Conservation (phyloP, 1,140 invertebrate species). For the Mizuhopecten yessoensis region DNA sequence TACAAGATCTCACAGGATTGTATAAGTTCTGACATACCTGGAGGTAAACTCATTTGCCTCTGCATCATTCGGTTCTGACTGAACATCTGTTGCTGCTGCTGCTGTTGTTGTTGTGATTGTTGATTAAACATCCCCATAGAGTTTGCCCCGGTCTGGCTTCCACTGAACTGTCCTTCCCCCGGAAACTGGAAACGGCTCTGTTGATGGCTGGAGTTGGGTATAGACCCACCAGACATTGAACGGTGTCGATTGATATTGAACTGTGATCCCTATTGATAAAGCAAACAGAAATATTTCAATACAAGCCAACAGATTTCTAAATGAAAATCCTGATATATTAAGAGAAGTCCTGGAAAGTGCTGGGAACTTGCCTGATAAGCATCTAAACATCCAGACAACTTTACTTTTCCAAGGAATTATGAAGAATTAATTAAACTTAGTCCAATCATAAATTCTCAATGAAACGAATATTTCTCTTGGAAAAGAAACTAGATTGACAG, state of each 20-base stretch:
- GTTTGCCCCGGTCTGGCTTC: slow-evolving; percentile 50
- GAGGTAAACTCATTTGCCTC: slow-evolving; percentile 74
- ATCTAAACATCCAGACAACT: no score
- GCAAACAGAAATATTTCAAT: no score
- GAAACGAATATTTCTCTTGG: no score
- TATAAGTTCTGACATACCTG: slow-evolving; percentile 68
- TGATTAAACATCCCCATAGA: slow-evolving; percentile 69
- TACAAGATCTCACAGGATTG: no score
- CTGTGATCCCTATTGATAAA: slow-evolving; percentile 55
- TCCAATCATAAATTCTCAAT: no score
- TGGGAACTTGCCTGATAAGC: no score
- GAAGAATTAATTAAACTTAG: no score
- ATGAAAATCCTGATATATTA: no score
- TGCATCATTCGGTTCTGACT: slow-evolving; percentile 73
- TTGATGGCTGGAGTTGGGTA: slow-evolving; percentile 67
- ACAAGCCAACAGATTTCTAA: no score
- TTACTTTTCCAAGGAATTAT: no score
- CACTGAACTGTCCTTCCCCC: slow-evolving; percentile 68
- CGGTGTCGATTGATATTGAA: slow-evolving; percentile 74
- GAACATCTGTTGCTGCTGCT: slow-evolving; percentile 66
- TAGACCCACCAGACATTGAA: slow-evolving; percentile 75
- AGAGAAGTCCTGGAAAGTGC: no score
- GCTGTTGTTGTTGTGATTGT: slow-evolving; percentile 68
- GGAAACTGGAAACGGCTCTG: slow-evolving; percentile 73
- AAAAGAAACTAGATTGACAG: no score